phyloP scores from a whole-genome alignment of 2,797 vertebrate genomes.

The Scleropages formosus region DNA sequence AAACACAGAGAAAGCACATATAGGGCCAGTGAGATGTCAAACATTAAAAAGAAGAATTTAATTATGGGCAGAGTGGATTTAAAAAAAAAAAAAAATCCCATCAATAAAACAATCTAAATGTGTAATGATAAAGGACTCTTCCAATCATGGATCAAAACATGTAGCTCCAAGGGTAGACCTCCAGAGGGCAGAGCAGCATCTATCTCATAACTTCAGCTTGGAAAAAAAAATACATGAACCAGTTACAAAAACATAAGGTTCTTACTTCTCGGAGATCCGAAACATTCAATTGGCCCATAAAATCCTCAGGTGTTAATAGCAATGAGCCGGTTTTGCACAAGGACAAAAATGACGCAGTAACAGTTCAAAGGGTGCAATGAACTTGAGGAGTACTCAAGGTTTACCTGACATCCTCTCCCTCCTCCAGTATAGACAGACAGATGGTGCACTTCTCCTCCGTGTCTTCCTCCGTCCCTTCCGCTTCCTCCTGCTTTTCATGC shows the following conservation, averaged over 20 bases:
- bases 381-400: not conserved
- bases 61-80: too few species aligned
- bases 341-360: not conserved
- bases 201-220: not conserved
- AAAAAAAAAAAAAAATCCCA: too few species aligned
- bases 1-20: not conserved
- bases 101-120: too few species aligned
- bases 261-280: too few species aligned
- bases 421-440: constrained; percentile 97
- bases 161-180: constrained; percentile 41
- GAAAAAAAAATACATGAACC: too few species aligned
- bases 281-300: too few species aligned
- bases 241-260: too few species aligned
- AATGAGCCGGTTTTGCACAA: not conserved
- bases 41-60: too few species aligned
- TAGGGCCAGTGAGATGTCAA: not conserved
- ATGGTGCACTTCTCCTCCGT: constrained; percentile 99
- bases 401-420: constrained; percentile 93
- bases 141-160: not conserved
- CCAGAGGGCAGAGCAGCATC: constrained; percentile 57
- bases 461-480: constrained; percentile 94
- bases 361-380: too few species aligned
- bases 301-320: too few species aligned
- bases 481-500: constrained; percentile 93
- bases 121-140: not conserved